These are phyloP conservation scores for Pseudanteris insignis DNA, from an alignment of 2,888 invertebrate genomes.

Conservation along the genomic window DNA sequence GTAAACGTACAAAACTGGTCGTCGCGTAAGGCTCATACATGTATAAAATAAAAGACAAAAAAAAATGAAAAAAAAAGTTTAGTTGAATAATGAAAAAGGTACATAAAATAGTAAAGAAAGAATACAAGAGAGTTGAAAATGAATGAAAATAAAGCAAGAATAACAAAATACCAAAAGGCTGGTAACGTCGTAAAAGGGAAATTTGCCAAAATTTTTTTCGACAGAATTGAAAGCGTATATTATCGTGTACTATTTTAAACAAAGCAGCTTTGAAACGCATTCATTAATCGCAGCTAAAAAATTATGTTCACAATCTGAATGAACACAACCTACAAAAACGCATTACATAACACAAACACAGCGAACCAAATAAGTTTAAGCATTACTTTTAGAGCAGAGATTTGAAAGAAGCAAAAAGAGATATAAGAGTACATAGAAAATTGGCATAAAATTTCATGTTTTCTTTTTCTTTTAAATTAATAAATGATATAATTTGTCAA, in stretches of 20 bases:
- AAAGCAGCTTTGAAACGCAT: too few relatives aligned
- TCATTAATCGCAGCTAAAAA: too few relatives aligned
- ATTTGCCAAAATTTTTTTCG: too few relatives aligned
- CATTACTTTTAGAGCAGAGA: slow-evolving; percentile 40
- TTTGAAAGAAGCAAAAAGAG: slow-evolving; percentile 38
- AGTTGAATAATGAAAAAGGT: too few relatives aligned
- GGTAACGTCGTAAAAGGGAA: slow-evolving; percentile 1
- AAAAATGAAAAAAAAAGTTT: slow-evolving; percentile 7
- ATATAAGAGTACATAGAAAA: slow-evolving; percentile 32
- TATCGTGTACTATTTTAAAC: too few relatives aligned
- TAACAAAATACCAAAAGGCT: slow-evolving; percentile 24
- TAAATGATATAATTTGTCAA: slow-evolving; percentile 25
- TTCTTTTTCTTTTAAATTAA: slow-evolving; percentile 9
- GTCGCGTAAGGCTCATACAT: slow-evolving; percentile 51
- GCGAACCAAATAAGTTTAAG: slow-evolving; percentile 47
- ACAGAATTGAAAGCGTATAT: neutral
- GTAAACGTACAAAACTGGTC: slow-evolving; percentile 62
- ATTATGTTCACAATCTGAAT: too few relatives aligned
- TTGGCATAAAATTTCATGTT: too few relatives aligned
- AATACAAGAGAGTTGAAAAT: slow-evolving; percentile 2
- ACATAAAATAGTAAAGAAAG: slow-evolving; percentile 8
- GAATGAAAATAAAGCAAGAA: slow-evolving; percentile 24
- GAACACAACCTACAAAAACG: too few relatives aligned
- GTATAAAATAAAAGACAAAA: slow-evolving; percentile 10
- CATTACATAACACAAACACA: slow-evolving; percentile 35